Percentiles rank a stretch among this genome's conserved stretches.
Evolutionary conservation across 2,797 vertebrate genomes (phyloP).

Genomic region (Lemur catta): DNA sequence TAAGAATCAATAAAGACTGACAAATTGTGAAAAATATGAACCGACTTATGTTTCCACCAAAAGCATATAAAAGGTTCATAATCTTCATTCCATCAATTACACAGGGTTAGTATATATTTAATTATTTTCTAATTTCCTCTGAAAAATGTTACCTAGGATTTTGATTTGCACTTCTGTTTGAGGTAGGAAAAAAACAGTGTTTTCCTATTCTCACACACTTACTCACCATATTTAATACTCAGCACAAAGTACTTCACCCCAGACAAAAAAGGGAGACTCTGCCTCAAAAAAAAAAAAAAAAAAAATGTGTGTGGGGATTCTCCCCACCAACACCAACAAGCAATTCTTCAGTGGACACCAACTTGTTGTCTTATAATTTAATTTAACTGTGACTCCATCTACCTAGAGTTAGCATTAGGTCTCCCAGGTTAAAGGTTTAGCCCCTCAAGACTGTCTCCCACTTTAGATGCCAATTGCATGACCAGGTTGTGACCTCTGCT

Average conservation of each 20-base stretch:
- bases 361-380: neutral
- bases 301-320: neutral
- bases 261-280: too few species aligned
- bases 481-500: neutral
- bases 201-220: neutral
- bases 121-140: neutral
- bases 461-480: neutral
- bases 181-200: too few species aligned
- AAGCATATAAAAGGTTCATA: neutral
- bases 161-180: neutral
- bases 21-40: neutral
- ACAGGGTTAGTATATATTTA: neutral
- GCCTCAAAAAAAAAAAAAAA: neutral
- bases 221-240: neutral
- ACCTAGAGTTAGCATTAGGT: neutral
- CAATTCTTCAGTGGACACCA: neutral
- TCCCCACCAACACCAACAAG: neutral
- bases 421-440: neutral
- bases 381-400: neutral
- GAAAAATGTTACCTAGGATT: neutral
- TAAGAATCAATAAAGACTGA: neutral
- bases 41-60: neutral
- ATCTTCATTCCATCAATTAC: neutral
- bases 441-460: neutral
- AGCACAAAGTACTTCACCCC: neutral